Conservation (phyloP, 2,113 vertebrate genomes). For the Cottus gobio region DNA sequence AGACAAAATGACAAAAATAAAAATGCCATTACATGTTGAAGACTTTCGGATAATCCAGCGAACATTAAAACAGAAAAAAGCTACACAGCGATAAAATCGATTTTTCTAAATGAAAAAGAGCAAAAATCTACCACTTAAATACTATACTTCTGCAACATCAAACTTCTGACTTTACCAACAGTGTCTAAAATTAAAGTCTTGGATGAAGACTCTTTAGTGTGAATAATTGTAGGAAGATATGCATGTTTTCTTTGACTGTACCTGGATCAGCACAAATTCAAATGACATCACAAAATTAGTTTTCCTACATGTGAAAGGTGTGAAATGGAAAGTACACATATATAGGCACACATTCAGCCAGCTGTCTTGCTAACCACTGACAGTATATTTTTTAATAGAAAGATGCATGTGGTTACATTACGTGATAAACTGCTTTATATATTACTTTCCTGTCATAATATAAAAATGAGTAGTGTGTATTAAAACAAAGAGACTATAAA, state of each 20-base stretch:
- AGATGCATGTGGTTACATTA: slow-evolving; percentile 44
- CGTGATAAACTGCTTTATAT: slow-evolving; percentile 34
- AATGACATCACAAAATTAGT: slow-evolving; percentile 51
- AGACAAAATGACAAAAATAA: slow-evolving; percentile 5
- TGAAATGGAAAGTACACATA: slow-evolving; percentile 55
- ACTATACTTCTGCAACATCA: slow-evolving; percentile 47
- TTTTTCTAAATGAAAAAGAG: slow-evolving; percentile 49
- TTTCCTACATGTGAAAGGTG: slow-evolving; percentile 45
- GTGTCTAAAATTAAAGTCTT: slow-evolving; percentile 22
- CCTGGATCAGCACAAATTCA: slow-evolving; percentile 45
- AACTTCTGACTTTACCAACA: slow-evolving; percentile 50
- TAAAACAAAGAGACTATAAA: slow-evolving; percentile 46
- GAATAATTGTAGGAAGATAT: slow-evolving; percentile 43
- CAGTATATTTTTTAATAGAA: slow-evolving; percentile 64
- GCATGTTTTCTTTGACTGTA: slow-evolving; percentile 29
- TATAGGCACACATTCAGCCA: slow-evolving; percentile 77
- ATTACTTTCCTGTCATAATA: slow-evolving; percentile 29
- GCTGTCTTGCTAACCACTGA: slow-evolving; percentile 58
- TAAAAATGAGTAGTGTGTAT: slow-evolving; percentile 36
- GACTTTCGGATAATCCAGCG: slow-evolving; percentile 29
- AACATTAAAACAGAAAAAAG: slow-evolving; percentile 42
- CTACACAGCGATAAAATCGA: slow-evolving; percentile 39
- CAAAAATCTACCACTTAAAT: slow-evolving; percentile 42
- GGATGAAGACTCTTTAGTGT: slow-evolving; percentile 10
- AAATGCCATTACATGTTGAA: slow-evolving; percentile 10